These are phyloP conservation scores for Eulithis testata DNA, from an alignment of 2,888 invertebrate species.

Conservation along the genomic window DNA sequence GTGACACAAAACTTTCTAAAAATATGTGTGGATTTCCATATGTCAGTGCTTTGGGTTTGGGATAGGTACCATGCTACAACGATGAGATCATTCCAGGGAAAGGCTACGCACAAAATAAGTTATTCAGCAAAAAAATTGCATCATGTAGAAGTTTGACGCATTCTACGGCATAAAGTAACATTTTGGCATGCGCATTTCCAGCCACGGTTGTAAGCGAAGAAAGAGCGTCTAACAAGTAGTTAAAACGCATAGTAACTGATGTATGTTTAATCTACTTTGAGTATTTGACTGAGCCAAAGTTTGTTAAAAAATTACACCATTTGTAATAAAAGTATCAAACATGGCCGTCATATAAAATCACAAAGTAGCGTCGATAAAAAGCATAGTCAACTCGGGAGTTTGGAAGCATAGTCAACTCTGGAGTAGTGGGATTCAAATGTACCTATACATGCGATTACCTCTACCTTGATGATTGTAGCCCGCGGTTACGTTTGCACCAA, in stretches of 20 bases:
- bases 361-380: too few species aligned
- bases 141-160: constrained; percentile 66
- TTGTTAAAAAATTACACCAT: too few species aligned
- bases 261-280: too few species aligned
- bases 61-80: constrained; percentile 49
- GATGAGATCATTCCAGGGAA: constrained; percentile 45
- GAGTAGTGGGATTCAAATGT: too few species aligned
- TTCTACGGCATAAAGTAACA: constrained; percentile 53
- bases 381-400: too few species aligned
- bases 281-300: too few species aligned
- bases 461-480: too few species aligned
- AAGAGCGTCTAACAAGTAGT: constrained; percentile 45
- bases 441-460: too few species aligned
- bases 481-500: too few species aligned
- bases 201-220: constrained; percentile 42
- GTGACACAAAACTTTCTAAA: neutral
- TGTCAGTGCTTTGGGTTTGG: constrained; percentile 12
- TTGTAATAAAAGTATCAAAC: too few species aligned
- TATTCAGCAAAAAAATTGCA: constrained; percentile 54
- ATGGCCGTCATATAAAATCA: too few species aligned
- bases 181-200: constrained; percentile 67
- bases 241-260: neutral
- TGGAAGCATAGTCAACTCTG: too few species aligned
- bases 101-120: constrained; percentile 58
- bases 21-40: constrained; percentile 38